Percentiles rank a stretch among this genome's conserved stretches.
Conservation (phyloP, 1,140 invertebrate genomes). For the Neelides sp. region DNA sequence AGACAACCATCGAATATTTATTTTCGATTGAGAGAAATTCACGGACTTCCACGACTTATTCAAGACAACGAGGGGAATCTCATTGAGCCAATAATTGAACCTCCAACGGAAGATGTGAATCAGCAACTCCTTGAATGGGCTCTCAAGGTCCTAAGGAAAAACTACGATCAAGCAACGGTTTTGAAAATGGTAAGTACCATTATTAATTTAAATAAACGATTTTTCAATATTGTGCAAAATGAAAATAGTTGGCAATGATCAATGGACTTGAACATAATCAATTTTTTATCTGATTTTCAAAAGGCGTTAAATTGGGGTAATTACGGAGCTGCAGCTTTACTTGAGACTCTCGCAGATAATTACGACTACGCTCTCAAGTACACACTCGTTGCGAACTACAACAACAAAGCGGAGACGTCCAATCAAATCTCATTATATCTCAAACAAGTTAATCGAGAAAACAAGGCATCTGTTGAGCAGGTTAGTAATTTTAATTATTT, state of each 20-base stretch:
- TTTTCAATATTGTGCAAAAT: background rate
- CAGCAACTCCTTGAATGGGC: conserved; percentile 27
- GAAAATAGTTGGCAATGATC: too few species aligned
- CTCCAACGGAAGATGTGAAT: background rate
- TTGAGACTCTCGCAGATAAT: conserved; percentile 25
- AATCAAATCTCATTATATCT: conserved; percentile 16
- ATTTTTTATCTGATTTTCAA: background rate
- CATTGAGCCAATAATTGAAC: conserved; percentile 3
- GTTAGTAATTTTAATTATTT: conserved; percentile 4
- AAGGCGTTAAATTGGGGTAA: conserved; percentile 24
- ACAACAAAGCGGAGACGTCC: conserved; percentile 6
- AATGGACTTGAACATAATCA: too few species aligned
- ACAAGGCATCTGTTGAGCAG: conserved; percentile 17
- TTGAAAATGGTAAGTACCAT: conserved; percentile 14
- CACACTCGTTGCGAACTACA: conserved; percentile 6
- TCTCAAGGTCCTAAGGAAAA: conserved; percentile 18
- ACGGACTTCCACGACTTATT: conserved; percentile 20
- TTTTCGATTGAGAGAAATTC: conserved; percentile 23
- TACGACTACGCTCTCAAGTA: conserved; percentile 24
- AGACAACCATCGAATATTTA: conserved; percentile 30
- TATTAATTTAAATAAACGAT: background rate
- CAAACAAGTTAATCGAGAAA: conserved; percentile 4
- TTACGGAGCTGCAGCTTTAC: conserved; percentile 15
- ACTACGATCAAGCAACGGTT: conserved; percentile 16
- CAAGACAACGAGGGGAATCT: conserved; percentile 1